These are phyloP conservation scores for mouse (Mus musculus) DNA, from an alignment of 2,113 vertebrate genomes.

Conservation along the genomic window DNA sequence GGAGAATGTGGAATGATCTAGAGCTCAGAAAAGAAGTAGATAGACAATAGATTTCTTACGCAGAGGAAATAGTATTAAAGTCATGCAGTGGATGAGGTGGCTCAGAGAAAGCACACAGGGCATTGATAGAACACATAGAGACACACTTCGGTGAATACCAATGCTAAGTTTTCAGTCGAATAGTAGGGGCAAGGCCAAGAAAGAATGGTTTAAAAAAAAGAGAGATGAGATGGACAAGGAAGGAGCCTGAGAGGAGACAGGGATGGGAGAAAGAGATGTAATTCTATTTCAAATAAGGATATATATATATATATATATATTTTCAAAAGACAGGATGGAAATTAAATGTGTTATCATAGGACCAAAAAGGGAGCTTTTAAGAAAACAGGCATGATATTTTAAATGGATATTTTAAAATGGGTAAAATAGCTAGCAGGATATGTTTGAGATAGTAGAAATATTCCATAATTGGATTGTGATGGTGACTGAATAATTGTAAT, in stretches of 20 bases:
- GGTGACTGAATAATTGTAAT: slow-evolving; percentile 16
- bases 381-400: not conserved
- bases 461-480: not conserved
- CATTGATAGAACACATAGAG: not conserved
- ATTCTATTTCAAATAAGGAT: not conserved
- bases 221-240: not conserved
- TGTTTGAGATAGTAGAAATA: slow-evolving; percentile 49
- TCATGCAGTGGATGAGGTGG: not conserved
- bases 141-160: not conserved
- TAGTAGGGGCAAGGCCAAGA: not conserved
- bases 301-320: not conserved
- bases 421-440: not conserved
- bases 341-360: not conserved
- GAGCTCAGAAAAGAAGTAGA: not conserved
- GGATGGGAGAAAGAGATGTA: not conserved
- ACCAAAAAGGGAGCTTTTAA: not conserved
- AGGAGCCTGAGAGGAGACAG: too few species aligned
- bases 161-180: not conserved
- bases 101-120: not conserved
- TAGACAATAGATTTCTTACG: not conserved
- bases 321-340: not conserved
- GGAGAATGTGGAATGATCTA: not conserved
- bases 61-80: not conserved
- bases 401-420: slow-evolving; percentile 25
- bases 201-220: not conserved